These are phyloP conservation scores for Diaperis boleti DNA, from an alignment of 2,888 invertebrate species.

Conservation along the genomic window DNA sequence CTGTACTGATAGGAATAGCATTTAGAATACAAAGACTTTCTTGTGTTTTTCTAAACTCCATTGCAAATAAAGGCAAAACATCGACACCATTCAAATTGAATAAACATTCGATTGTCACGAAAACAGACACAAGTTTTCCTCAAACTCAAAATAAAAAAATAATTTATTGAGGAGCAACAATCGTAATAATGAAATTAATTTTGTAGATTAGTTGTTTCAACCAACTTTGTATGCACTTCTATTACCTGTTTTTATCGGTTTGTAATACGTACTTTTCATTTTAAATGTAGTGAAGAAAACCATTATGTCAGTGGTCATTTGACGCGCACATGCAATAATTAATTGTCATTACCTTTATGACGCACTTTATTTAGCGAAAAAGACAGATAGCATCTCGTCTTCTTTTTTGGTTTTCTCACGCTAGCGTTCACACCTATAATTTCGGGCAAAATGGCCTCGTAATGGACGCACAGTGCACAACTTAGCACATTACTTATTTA, in stretches of 20 bases:
- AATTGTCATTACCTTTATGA: slow-evolving; percentile 1
- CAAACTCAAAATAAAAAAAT: no score
- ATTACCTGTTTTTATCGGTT: no score
- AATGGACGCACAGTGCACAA: slow-evolving; percentile 35
- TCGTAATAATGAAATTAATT: no score
- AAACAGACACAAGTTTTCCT: no score
- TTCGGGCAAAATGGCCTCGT: slow-evolving; percentile 12
- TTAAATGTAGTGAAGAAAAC: no score
- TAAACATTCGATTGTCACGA: no score
- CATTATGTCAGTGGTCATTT: slow-evolving; percentile 5
- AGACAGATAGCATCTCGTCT: neutral
- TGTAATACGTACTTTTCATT: no score
- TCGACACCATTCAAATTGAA: no score
- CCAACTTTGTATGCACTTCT: no score
- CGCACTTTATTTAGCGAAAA: slow-evolving; percentile 8
- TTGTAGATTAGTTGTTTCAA: no score
- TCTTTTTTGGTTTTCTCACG: neutral
- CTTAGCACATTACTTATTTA: slow-evolving; percentile 28
- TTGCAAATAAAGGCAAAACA: no score
- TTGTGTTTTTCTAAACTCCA: neutral
- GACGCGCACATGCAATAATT: slow-evolving; percentile 13
- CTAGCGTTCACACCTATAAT: neutral
- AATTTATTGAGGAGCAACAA: no score
- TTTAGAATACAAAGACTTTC: neutral
- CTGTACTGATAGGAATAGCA: neutral